Conservation (phyloP, 2,797 vertebrate species). For the Galagoides demidoff region DNA sequence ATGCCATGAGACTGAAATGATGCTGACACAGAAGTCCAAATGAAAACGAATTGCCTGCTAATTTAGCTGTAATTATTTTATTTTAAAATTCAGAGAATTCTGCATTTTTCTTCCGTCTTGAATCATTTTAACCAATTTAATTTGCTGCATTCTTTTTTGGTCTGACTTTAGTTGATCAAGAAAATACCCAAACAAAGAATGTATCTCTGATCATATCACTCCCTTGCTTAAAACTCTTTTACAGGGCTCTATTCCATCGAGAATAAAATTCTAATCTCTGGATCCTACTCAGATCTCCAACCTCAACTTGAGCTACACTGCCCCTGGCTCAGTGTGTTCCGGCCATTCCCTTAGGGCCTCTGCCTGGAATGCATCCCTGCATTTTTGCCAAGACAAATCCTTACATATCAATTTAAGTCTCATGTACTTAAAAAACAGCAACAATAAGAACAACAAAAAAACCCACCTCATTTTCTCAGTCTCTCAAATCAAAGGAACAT, state of each 20-base stretch:
- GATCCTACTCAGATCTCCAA: neutral
- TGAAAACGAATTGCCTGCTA: neutral
- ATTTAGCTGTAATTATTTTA: neutral
- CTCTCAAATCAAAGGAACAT: neutral
- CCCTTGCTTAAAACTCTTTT: neutral
- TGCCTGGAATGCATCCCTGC: neutral
- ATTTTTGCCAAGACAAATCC: neutral
- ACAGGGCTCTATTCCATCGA: neutral
- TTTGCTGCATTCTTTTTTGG: neutral
- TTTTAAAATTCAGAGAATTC: neutral
- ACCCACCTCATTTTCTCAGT: neutral
- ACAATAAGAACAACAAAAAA: neutral
- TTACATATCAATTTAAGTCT: neutral
- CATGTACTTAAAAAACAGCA: neutral
- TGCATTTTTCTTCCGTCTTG: neutral
- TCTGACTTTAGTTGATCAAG: neutral
- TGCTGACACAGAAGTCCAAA: neutral
- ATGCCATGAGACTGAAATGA: neutral
- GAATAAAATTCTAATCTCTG: neutral
- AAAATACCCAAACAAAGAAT: neutral
- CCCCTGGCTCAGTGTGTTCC: too few relatives aligned
- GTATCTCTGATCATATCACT: neutral
- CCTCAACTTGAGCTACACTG: neutral
- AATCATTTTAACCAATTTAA: neutral
- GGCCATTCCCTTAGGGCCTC: neutral